phyloP scores from a whole-genome alignment of 2,888 invertebrate species.

The Melangyna quadrimaculata region DNA sequence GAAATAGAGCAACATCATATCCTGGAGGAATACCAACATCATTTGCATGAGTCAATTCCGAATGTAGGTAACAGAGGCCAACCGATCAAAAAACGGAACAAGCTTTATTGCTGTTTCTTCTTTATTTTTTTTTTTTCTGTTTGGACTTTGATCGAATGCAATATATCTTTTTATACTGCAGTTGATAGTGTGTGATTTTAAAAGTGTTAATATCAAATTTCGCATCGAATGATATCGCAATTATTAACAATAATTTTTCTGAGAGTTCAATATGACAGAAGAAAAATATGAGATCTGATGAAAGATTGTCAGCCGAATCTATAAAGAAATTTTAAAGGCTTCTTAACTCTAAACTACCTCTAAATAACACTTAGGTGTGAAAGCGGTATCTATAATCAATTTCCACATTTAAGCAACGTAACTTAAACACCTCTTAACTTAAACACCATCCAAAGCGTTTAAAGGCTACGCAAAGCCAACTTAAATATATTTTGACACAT shows the following conservation, averaged over 20 bases:
- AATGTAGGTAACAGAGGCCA: slow-evolving; percentile 75
- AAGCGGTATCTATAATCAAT: no score
- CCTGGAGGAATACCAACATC: slow-evolving; percentile 77
- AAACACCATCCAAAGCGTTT: no score
- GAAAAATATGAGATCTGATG: slow-evolving; percentile 24
- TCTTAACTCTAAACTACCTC: no score
- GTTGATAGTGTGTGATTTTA: background rate
- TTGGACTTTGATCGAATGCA: slow-evolving; percentile 45
- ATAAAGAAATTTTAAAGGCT: no score
- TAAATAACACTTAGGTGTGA: no score
- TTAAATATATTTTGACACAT: no score
- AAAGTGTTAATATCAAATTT: slow-evolving; percentile 41
- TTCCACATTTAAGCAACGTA: no score
- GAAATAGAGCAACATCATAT: slow-evolving; percentile 77
- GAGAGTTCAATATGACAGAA: slow-evolving; percentile 31
- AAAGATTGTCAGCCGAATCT: no score
- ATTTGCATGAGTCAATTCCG: slow-evolving; percentile 77
- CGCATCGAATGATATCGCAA: slow-evolving; percentile 29
- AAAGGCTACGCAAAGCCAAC: no score
- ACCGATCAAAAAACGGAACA: background rate
- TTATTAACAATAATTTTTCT: slow-evolving; percentile 1
- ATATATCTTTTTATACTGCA: slow-evolving; percentile 34
- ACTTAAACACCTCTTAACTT: no score
- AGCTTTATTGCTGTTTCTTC: background rate
- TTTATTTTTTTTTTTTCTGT: background rate